Base-by-base conservation (phyloP, 2,888 invertebrate genomes). In the Plagodis dolabraria region DNA sequence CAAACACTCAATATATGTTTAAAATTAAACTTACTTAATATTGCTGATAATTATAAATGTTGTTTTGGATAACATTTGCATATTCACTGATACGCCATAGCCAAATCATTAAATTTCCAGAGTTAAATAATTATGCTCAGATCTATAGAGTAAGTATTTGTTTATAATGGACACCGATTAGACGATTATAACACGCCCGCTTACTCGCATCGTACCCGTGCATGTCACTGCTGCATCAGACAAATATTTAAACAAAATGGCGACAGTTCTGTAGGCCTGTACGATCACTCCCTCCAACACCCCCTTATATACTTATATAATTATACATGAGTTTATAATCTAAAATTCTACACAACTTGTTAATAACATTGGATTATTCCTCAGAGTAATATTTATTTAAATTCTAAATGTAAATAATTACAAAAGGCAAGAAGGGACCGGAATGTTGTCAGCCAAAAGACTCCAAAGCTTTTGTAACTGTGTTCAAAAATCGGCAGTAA, bases 271-370 rank as follows among this genome's bases (percentile, higher is more conserved):
- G 74, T 89, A 89, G 89, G 89, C 89, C 89, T 79, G 82, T 75
- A 69, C 64, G 63, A 68, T 82, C 82, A 80, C 78, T 66, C 72
- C 67, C 63, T 70, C 63, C 72, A 35, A 77, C 69, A 71, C 71
- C 67, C 70, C 65, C 70, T 72, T 76, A 76, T 72, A 75, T 75
- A 65, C 72, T 72, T 79, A 77, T 76, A 70, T 74, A 67, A 73
- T 75, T 77, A 77, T 79, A 79, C 76, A 79, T 75, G 79, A 78
- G 77, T 77, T 79, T 78, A 81, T 75, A 76, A 71, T 68, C 73
- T 81, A 83, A 82, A 77, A 76, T 67, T 83, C 87, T 89, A 90
- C 87, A 85, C 86, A 88, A 90, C 81, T 81, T 79, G 44, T 82
- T 59, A 71, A 82, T 85, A 85, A 89, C 87, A 86, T 78, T 83